Conservation (phyloP, 2,113 vertebrate species). For the Meles meles region DNA sequence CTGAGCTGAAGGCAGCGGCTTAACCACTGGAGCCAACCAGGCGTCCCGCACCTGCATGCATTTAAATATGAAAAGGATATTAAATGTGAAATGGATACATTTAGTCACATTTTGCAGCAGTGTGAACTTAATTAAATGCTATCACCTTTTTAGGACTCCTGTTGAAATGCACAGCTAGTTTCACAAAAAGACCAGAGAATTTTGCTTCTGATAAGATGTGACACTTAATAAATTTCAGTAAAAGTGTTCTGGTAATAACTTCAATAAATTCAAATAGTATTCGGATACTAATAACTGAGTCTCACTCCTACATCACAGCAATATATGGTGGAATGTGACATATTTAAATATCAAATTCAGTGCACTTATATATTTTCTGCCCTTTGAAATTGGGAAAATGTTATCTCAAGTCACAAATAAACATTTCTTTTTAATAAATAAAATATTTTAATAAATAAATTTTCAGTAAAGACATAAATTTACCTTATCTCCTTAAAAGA, state of each 20-base stretch:
- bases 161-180: neutral
- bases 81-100: neutral
- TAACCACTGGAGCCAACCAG: too few species aligned
- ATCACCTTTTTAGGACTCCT: neutral
- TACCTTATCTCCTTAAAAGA: neutral
- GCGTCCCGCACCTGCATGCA: neutral
- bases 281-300: neutral
- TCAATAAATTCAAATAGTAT: neutral
- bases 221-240: neutral
- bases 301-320: neutral
- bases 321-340: neutral
- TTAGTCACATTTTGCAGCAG: neutral
- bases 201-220: neutral
- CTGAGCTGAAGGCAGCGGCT: too few species aligned
- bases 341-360: neutral
- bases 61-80: neutral
- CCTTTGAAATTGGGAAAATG: neutral
- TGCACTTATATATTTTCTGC: neutral
- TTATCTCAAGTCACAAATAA: neutral
- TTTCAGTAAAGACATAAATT: neutral
- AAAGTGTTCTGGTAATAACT: neutral
- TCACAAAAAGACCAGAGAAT: neutral
- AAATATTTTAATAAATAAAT: neutral
- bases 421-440: neutral
- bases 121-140: neutral